phyloP scores from a whole-genome alignment of 2,113 vertebrate species.

The Pedetes capensis region DNA sequence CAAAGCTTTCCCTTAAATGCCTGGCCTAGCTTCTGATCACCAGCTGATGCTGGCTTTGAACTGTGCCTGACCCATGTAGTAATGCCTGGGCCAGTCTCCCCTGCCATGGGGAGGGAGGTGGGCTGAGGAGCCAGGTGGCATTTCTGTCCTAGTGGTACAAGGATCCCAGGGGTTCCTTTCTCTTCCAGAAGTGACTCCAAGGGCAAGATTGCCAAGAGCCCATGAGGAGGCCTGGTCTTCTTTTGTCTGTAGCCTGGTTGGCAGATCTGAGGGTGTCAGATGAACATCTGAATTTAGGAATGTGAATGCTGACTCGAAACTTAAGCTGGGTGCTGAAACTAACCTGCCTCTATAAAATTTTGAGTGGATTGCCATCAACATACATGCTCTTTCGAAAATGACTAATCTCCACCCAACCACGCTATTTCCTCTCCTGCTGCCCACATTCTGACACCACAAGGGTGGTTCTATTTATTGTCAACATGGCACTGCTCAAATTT shows the following conservation, averaged over 20 bases:
- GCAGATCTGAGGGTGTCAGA: background rate
- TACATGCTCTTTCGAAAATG: constrained; percentile 52
- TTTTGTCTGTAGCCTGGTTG: constrained; percentile 35
- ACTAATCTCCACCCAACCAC: constrained; percentile 61
- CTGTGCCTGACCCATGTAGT: background rate
- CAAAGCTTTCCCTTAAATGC: background rate
- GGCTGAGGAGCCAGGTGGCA: constrained; percentile 24
- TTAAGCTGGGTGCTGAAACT: background rate
- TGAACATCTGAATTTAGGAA: constrained; percentile 22
- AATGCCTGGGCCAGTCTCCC: background rate
- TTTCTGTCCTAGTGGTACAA: background rate
- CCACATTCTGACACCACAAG: constrained; percentile 51
- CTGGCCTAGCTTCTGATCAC: background rate
- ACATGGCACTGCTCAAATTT: constrained; percentile 48
- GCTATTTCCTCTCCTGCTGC: constrained; percentile 60
- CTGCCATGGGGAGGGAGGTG: constrained; percentile 18
- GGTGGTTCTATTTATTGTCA: constrained; percentile 67
- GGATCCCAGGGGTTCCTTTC: background rate
- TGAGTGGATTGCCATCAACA: constrained; percentile 42
- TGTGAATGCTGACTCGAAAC: constrained; percentile 39
- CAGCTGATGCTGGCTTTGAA: constrained; percentile 28
- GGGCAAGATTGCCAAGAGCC: constrained; percentile 17
- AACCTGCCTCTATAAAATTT: background rate
- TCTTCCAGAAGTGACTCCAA: constrained; percentile 42
- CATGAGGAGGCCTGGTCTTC: background rate